Percentiles rank a stretch among this genome's conserved stretches.
Conservation (phyloP, 2,797 vertebrate species). For the Eurystomus glaucurus region DNA sequence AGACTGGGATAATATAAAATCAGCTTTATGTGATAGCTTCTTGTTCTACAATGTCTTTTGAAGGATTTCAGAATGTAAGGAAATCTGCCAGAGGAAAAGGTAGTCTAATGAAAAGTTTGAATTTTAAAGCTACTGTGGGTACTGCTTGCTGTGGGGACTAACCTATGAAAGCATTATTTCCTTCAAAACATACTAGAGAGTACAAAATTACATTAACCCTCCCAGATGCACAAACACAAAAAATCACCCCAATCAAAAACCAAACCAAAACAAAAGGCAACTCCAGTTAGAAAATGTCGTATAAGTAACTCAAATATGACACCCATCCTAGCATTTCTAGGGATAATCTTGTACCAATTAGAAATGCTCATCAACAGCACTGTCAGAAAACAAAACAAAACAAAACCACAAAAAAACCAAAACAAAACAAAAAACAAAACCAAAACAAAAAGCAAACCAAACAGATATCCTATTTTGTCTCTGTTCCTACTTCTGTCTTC, state of each 20-base stretch:
- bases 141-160: neutral
- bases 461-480: neutral
- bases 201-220: neutral
- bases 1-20: slow-evolving; percentile 26
- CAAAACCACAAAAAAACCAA: no score
- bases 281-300: neutral
- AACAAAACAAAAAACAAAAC: no score
- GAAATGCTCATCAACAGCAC: neutral
- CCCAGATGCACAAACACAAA: rapidly evolving
- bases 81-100: neutral
- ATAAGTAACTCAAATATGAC: neutral
- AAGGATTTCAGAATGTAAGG: neutral
- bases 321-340: neutral
- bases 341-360: neutral
- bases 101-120: neutral
- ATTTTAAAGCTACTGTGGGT: neutral
- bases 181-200: neutral
- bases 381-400: no score
- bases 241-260: neutral
- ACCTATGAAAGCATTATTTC: neutral
- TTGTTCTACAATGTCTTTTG: neutral
- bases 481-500: neutral
- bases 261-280: neutral
- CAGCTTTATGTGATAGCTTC: neutral
- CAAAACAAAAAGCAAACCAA: no score